These are phyloP conservation scores for Tetramorium alpestre DNA, from an alignment of 1,140 invertebrate species.

Conservation along the genomic window DNA sequence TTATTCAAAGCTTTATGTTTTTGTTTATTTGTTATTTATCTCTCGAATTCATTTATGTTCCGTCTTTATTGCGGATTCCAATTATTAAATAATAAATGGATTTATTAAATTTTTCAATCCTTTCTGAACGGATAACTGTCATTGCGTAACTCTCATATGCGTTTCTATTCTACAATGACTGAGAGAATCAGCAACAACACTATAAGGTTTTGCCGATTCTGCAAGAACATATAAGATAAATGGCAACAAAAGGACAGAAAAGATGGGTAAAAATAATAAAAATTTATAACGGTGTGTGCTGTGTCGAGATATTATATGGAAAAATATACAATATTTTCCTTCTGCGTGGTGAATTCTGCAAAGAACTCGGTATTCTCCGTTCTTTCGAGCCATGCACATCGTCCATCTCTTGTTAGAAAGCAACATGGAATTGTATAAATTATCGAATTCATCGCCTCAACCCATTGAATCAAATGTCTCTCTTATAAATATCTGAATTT, in stretches of 20 bases:
- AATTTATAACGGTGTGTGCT: conserved; percentile 27
- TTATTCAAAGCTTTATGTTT: neutral
- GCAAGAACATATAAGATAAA: conserved; percentile 45
- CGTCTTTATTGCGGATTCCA: neutral
- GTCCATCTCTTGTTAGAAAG: neutral
- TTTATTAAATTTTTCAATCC: neutral
- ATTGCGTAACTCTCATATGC: neutral
- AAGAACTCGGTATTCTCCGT: conserved; percentile 41
- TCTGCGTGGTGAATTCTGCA: conserved; percentile 2
- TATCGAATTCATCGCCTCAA: neutral
- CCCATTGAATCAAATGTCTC: neutral
- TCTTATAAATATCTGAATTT: conserved; percentile 25
- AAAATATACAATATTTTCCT: conserved; percentile 60
- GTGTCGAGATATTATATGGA: conserved; percentile 47
- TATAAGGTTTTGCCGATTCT: neutral
- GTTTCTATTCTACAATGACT: conserved; percentile 12
- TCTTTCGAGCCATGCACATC: neutral
- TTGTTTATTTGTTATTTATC: conserved; percentile 8
- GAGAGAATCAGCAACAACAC: neutral
- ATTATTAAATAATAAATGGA: neutral
- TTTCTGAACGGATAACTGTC: neutral
- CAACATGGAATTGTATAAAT: conserved; percentile 21
- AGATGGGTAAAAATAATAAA: conserved; percentile 51
- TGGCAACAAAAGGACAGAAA: neutral
- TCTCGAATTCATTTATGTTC: neutral